Base-by-base conservation (phyloP, 2,888 invertebrate genomes). In the Brachyopa scutellaris region DNA sequence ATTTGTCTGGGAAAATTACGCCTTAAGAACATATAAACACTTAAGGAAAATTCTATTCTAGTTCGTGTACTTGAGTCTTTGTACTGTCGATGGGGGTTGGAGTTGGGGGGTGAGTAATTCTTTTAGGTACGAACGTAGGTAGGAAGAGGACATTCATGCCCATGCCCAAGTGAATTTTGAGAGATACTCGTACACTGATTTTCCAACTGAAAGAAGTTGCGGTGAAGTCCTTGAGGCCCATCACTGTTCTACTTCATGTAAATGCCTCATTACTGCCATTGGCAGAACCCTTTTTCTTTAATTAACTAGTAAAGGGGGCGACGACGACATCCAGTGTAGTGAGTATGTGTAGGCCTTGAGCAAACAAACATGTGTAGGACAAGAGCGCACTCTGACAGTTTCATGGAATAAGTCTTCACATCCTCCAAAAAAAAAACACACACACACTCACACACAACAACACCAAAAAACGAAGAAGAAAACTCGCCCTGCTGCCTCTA, bases 241-340 rank as follows among this genome's bases (percentile, higher is more conserved):
- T 45, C 42, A 26, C 66, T 29, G 45, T 64, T 53, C 38, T 40
- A 7, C 26, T 59, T 66, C 53, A 64, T 77, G 61, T 70, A 72
- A 77, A 82, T 82, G 76, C 64, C 70, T 77, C 80, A 80, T 80
- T 80, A 80, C 82, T 77, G 82, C 70, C 77, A 77, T 53, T 31
- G 82, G 77, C 82, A 70, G 59, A 53, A 76, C 67, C 80, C 76
- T 67, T 80, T 80, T 76, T 70, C 76, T 64, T 69, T 80, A 80
- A 76, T 80, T 80, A 80, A 80, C 80, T 80, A 33, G 42, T 57
- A 69, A 69, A 57, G n/a, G n/a, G n/a, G n/a, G n/a, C n/a, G n/a
- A n/a, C n/a, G n/a, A n/a, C n/a, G 76, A 62, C 57, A 31, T n/a
- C 42, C 53, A 69, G 7, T 47, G 26, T 62, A 61, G 19, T 42